Evolutionary conservation across 2,797 vertebrate species (phyloP), one percentile per base, ranked within the genome.

Genomic region (Chelidonichthys spinosus): DNA sequence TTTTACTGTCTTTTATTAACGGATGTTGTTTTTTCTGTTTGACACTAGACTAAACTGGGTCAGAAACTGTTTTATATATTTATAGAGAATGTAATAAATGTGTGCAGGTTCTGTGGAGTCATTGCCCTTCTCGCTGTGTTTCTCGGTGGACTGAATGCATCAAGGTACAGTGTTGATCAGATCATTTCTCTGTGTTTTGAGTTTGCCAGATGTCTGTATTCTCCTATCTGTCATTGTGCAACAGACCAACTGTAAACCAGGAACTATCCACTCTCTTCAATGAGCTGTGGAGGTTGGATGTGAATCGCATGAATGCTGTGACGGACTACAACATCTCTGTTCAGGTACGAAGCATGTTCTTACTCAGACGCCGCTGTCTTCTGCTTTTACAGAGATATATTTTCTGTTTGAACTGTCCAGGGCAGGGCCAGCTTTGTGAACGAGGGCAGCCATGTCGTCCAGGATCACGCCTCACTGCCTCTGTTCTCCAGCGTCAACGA

Each of bases 221-320:
- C 3, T 50, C 18, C 15, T 62, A 3, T 0, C 18, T 59, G 1
- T 18, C 32, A 68, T 50, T 69, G 33, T 72, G 46, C 68, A 91
- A 72, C 84, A 96, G 96, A 68, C 91, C 81, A 33, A 68, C 70
- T 69, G 66, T 96, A 44, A 96, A 96, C 73, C 90, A 83, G 82
- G 96, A 96, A 43, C 92, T 98, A 13, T 95, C 96, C 7, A 79
- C 83, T 58, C 70, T 97, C 36, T 93, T 97, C 84, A 95, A 81
- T 69, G 92, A 96, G 78, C 83, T 97, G 46, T 97, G 96, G 96
- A 94, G 89, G 37, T 59, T 96, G 70, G 95, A 97, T 62, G 84
- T 79, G 18, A 96, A 96, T 58, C 92, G 92, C 4, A 79, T 96
- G 69, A 79, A 11, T 0, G 93, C 96, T 33, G 95, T 92, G 11